Percentiles rank a stretch among this genome's conserved stretches.
phyloP scores from a whole-genome alignment of 1,140 invertebrate genomes.

The Pteromalus puparum region DNA sequence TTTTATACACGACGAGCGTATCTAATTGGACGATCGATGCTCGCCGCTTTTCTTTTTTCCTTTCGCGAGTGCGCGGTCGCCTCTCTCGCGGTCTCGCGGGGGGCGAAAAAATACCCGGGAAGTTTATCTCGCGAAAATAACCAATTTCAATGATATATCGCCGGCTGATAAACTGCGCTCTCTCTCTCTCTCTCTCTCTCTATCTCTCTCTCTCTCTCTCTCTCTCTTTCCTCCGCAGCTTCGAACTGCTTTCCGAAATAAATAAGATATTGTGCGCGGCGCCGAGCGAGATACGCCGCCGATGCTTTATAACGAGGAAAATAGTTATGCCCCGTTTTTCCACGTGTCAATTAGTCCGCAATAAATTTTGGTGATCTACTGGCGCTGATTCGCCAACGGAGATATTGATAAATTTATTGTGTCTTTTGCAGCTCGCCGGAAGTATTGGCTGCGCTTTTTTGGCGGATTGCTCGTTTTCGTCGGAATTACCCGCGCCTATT shows the following conservation, averaged over 20 bases:
- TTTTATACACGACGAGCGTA: constrained; percentile 33
- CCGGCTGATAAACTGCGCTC: constrained; percentile 23
- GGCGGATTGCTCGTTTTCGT: too few species aligned
- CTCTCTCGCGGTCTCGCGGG: not conserved
- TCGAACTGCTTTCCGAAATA: constrained; percentile 24
- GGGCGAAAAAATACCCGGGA: constrained; percentile 27
- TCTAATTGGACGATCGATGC: constrained; percentile 54
- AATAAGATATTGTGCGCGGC: constrained; percentile 37
- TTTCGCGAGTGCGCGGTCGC: not conserved
- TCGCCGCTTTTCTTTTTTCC: constrained; percentile 38
- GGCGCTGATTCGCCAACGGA: not conserved
- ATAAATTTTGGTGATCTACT: constrained; percentile 40
- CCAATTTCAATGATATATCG: constrained; percentile 55
- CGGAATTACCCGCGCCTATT: too few species aligned
- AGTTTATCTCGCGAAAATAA: constrained; percentile 52
- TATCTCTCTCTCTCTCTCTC: too few species aligned
- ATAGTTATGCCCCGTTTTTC: not conserved
- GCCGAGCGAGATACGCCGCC: too few species aligned
- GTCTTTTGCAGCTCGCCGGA: not conserved
- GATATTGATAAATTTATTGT: constrained; percentile 9
- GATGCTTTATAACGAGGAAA: constrained; percentile 24
- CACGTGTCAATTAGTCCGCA: constrained; percentile 6
- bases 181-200: not conserved
- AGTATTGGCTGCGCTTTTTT: too few species aligned
- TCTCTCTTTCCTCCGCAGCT: too few species aligned